Evolutionary conservation across 2,888 invertebrate species (phyloP).

Genomic region (Petrolisthes manimaculis): DNA sequence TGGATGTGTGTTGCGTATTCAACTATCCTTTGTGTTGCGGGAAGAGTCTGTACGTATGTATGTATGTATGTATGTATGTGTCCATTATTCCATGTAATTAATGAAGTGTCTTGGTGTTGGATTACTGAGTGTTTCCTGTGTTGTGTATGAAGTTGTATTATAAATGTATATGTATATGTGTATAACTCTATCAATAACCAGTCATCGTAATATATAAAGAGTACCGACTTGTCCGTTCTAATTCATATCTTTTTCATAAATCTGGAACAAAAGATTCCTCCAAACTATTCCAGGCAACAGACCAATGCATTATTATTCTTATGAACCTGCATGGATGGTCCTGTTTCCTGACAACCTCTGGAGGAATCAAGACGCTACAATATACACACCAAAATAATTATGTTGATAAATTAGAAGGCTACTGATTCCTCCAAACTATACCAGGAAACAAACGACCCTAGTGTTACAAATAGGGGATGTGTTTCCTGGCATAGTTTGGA

Average conservation of each 20-base stretch:
- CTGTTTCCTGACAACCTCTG: background rate
- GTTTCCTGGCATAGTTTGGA: no score
- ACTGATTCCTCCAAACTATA: no score
- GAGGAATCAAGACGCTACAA: no score
- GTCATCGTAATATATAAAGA: background rate
- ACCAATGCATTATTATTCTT: background rate
- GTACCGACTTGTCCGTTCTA: no score
- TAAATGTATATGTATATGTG: background rate
- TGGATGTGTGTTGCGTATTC: background rate
- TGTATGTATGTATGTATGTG: constrained; percentile 12
- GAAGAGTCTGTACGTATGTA: background rate
- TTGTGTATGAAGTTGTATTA: background rate
- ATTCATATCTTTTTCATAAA: no score
- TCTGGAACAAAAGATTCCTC: no score
- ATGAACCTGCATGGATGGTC: background rate
- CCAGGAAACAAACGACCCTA: no score
- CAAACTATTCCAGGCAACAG: no score
- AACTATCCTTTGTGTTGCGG: background rate
- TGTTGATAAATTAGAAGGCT: no score
- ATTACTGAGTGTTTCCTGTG: background rate
- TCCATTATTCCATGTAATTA: background rate
- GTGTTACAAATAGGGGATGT: no score
- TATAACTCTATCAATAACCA: background rate
- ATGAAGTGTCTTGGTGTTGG: no score
- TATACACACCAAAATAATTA: background rate